Base-by-base conservation (phyloP, 2,797 vertebrate species). In the Xiphophorus birchmanni region DNA sequence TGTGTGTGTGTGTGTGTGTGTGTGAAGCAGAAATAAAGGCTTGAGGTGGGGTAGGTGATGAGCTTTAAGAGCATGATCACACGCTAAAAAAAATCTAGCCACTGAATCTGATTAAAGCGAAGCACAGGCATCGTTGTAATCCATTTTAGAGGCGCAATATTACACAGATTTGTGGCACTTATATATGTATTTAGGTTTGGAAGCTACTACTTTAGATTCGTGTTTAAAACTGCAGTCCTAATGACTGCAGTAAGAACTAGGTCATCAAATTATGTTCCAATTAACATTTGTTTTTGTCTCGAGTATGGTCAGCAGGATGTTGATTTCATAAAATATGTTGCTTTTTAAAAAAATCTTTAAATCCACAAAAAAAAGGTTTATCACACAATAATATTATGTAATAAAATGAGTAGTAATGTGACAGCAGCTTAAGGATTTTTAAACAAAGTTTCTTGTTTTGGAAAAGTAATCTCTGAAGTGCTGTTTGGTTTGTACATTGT, bases 21-120 rank as follows among this genome's bases (percentile, higher is more conserved):
- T 35, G 40, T 75, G 74, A n/a, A 50, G 75, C 35, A 72, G 50
- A 11, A 32, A 76, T 47, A 74, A 56, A 74, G 76, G 73, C 65
- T 29, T 75, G 81, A 81, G 86, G 77, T 80, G 84, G 84, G 74
- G 75, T 78, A 78, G 89, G 73, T 87, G 86, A 84, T 80, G 78
- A 73, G 77, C 0, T 1, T 73, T 8, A n/a, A 73, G 69, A 72
- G 12, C 69, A 23, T 67, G 56, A n/a, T 78, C 35, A 45, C 45
- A 21, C 15, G 47, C 32, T 54, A 67, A 84, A 78, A 47, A 63
- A 69, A 4, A 67, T 73, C 47, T 37, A 75, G 78, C 44, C 47
- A 40, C 56, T 58, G 48, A 79, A 76, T 48, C 75, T 58, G 37
- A 44, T 47, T 48, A 42, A 47, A 47, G 45, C 65, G 9, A 73